Conservation (phyloP, 1,140 invertebrate species). For the Ceratina australensis region DNA sequence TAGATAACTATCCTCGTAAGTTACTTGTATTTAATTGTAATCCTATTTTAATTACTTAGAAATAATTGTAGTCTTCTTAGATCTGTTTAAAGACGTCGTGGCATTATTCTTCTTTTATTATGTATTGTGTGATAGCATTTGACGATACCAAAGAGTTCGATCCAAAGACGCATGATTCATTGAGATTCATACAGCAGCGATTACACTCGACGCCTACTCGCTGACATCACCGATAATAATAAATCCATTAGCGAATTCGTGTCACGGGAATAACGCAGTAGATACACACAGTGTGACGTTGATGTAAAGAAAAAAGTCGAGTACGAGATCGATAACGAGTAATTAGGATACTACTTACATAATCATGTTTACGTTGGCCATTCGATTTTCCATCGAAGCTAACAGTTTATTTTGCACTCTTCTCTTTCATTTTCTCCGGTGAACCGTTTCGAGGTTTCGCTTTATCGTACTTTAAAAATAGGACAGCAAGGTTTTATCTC, state of each 20-base stretch:
- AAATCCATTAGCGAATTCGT: conserved; percentile 12
- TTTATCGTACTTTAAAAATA: conserved; percentile 47
- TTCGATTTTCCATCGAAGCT: background rate
- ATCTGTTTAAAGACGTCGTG: no score
- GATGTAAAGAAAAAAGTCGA: background rate
- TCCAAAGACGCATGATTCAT: background rate
- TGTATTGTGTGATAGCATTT: background rate
- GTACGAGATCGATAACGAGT: background rate
- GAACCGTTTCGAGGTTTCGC: background rate
- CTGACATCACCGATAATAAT: conserved; percentile 32
- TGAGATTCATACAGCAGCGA: background rate
- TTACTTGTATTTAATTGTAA: no score
- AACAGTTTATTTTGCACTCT: background rate
- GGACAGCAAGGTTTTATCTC: conserved; percentile 30
- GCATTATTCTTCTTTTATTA: background rate
- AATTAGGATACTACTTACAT: conserved; percentile 4
- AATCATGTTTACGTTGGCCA: background rate
- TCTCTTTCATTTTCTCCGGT: background rate
- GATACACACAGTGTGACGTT: no score
- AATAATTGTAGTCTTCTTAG: no score
- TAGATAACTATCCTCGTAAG: no score
- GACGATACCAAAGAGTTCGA: background rate
- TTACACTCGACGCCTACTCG: background rate
- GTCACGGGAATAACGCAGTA: background rate
- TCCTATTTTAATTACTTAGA: no score